Evolutionary conservation across 2,888 invertebrate genomes (phyloP), one percentile per base, ranked within the genome.

Genomic region (Laothoe populi): DNA sequence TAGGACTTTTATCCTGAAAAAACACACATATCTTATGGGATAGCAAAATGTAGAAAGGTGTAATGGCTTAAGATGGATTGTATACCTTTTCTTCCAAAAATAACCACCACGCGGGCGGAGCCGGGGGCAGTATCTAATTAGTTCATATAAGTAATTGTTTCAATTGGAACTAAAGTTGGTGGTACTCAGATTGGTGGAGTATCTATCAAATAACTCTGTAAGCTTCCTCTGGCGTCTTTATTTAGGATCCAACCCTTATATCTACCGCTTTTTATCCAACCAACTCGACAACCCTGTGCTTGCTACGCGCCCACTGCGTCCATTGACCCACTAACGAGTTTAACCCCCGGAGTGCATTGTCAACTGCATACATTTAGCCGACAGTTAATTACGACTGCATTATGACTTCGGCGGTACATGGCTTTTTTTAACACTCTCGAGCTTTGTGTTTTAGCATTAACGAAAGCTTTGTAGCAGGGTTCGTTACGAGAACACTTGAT

Each of bases 271-370:
- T 19, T 53, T 19, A 4, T 26, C 10, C 4, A 53, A 21, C 4
- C 4, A 46, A 35, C 11, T 3, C 16, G 19, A 19, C 53, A 53
- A 16, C 53, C 53, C 53, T 53, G 19, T 11, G 31, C 31, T 31
- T 26, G 19, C 35, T 31, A 10, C 31, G 35, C 53, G 19, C 35
- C 10, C n/a, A 8, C 24, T 24, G 35, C 31, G 53, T 53, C 35
- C 53, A 31, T 53, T 53, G 53, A 53, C 35, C 53, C 53, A 19
- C 31, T 53, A 53, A 53, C 53, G 19, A 53, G 35, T 53, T 49
- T 53, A 53, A 53, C 53, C 53, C 53, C 35, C 35, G 53, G 35
- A 53, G 53, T 53, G 35, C 53, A 53, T 53, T 53, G 35, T 53
- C 53, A 35, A 53, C 53, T 53, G 53, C 35, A 53, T 35, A 53